phyloP scores from a whole-genome alignment of 2,113 vertebrate species.

The Tenrec ecaudatus region DNA sequence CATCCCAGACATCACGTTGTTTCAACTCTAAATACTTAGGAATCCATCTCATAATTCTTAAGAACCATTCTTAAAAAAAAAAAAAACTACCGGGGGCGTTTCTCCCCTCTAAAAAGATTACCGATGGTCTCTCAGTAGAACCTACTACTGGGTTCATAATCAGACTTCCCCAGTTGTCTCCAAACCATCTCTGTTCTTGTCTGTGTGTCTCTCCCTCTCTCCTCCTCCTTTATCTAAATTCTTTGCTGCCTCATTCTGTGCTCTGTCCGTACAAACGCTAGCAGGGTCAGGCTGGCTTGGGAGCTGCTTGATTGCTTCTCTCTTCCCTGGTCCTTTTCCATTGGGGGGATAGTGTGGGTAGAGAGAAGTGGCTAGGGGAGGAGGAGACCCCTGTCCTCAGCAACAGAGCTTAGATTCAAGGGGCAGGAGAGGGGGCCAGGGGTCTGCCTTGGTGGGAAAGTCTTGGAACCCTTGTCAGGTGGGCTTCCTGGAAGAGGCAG shows the following conservation, averaged over 20 bases:
- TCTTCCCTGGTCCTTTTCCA: neutral
- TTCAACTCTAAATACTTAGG: constrained; percentile 50
- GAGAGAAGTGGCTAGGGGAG: neutral
- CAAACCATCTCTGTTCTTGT: neutral
- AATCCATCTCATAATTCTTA: constrained; percentile 6
- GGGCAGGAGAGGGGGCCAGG: neutral
- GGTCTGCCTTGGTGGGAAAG: neutral
- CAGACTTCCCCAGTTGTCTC: constrained; percentile 8
- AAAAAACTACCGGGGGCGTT: neutral
- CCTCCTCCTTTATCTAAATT: neutral
- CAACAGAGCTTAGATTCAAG: neutral
- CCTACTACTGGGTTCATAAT: neutral
- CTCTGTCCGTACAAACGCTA: neutral
- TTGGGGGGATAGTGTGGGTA: neutral
- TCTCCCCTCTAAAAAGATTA: constrained; percentile 41
- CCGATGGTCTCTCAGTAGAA: neutral
- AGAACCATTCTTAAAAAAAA: neutral
- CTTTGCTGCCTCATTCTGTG: neutral
- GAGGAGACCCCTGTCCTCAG: neutral
- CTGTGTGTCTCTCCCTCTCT: neutral
- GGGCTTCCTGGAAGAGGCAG: neutral
- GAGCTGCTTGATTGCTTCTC: neutral
- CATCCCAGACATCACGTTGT: neutral
- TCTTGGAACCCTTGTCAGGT: neutral
- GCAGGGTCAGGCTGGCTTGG: neutral